These are phyloP conservation scores for Tenthredo scrophulariae DNA, from an alignment of 2,888 invertebrate genomes.

Conservation along the genomic window DNA sequence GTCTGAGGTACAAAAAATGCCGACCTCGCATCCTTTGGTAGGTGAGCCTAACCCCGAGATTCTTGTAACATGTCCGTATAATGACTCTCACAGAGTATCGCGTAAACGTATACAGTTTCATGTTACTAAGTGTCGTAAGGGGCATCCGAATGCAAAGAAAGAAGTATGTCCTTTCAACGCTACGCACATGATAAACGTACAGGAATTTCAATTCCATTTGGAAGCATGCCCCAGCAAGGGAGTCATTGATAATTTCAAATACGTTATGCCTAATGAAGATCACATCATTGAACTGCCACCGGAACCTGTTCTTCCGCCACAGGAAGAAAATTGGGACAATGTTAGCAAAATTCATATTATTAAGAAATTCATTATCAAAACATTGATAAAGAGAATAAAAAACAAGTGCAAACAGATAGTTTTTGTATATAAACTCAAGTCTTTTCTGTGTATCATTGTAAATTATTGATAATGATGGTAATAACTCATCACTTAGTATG, in stretches of 20 bases:
- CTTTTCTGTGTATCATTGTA: background rate
- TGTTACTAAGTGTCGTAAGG: slow-evolving; percentile 34
- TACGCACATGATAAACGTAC: slow-evolving; percentile 34
- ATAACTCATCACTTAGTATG: background rate
- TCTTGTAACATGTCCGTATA: slow-evolving; percentile 30
- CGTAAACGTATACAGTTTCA: slow-evolving; percentile 32
- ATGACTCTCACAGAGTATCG: slow-evolving; percentile 25
- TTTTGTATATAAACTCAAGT: background rate
- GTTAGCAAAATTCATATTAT: slow-evolving; percentile 16
- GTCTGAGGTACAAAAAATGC: background rate
- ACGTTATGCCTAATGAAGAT: background rate
- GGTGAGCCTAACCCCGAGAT: slow-evolving; percentile 22
- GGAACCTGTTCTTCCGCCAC: background rate
- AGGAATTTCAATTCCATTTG: slow-evolving; percentile 32
- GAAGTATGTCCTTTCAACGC: slow-evolving; percentile 40
- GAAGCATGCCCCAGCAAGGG: slow-evolving; percentile 30
- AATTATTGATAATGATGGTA: background rate
- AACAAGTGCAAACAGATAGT: background rate
- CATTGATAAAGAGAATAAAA: background rate
- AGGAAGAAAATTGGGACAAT: slow-evolving; percentile 42
- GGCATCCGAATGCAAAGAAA: slow-evolving; percentile 16
- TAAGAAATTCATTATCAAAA: background rate
- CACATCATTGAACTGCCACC: background rate
- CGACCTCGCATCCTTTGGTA: slow-evolving; percentile 3
- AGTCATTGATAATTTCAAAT: slow-evolving; percentile 32